phyloP scores from a whole-genome alignment of 1,140 invertebrate genomes.

The Marisa cornuarietis region DNA sequence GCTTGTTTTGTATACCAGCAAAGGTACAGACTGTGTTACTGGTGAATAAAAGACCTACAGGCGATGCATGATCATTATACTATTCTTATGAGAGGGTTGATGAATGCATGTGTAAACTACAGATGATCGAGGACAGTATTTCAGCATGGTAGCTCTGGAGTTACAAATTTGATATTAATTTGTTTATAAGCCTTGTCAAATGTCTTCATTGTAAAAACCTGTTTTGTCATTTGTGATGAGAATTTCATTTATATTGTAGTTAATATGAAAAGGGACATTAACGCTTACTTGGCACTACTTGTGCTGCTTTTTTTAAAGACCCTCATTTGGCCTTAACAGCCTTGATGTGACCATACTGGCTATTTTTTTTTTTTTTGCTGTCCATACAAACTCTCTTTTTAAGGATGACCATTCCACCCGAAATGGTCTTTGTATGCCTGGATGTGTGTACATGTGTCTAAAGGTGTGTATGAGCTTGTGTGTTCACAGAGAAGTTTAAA shows the following conservation, averaged over 20 bases:
- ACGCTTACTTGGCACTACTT: too few species aligned
- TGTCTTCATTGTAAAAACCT: too few species aligned
- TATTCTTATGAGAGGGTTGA: too few species aligned
- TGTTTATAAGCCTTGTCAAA: too few species aligned
- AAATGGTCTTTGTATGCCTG: neutral
- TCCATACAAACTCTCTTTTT: neutral
- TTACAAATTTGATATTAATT: too few species aligned
- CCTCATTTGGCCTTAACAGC: too few species aligned
- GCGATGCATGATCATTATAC: neutral
- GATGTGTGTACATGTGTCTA: neutral
- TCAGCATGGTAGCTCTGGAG: neutral
- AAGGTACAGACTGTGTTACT: neutral
- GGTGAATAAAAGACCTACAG: neutral
- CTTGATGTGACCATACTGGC: too few species aligned
- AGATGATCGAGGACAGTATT: neutral
- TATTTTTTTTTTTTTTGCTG: too few species aligned
- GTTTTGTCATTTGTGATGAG: too few species aligned
- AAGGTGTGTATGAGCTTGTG: conserved; percentile 4
- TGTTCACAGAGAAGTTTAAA: neutral
- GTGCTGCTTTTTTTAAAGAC: too few species aligned
- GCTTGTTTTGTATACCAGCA: neutral
- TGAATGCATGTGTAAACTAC: neutral
- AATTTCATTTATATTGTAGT: too few species aligned
- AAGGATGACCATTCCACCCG: neutral
- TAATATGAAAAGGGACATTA: too few species aligned